Conservation (phyloP, 2,113 vertebrate genomes). For the Neopipo cinnamomea region DNA sequence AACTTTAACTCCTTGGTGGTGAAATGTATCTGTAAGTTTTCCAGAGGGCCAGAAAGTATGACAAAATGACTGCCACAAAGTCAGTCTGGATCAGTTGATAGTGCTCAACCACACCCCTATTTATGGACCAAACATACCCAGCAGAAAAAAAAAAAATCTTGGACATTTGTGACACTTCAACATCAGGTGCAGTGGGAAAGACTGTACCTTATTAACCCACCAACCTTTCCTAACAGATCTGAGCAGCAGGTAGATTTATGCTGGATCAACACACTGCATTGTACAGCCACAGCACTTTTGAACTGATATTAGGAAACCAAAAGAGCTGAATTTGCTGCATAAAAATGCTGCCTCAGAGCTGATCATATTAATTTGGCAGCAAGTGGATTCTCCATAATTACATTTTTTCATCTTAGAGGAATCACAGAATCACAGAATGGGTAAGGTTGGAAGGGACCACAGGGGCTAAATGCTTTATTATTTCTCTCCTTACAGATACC, state of each 20-base stretch:
- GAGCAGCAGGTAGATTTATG: neutral
- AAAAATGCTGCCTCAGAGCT: neutral
- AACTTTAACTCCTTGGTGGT: neutral
- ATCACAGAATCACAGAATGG: neutral
- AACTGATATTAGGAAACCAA: neutral
- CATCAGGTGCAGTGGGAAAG: neutral
- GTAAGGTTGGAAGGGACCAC: neutral
- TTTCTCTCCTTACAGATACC: neutral
- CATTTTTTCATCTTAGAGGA: neutral
- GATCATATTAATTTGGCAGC: neutral
- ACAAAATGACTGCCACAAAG: neutral
- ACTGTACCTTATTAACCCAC: rapidly evolving
- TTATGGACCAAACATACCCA: neutral
- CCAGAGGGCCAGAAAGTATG: neutral
- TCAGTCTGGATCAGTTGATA: neutral
- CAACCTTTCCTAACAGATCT: neutral
- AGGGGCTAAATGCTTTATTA: neutral
- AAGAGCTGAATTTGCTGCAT: neutral
- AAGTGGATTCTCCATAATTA: neutral
- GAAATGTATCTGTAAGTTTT: neutral
- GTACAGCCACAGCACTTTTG: neutral
- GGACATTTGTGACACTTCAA: neutral
- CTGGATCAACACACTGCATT: neutral
- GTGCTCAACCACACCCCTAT: neutral
- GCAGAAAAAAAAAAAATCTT: neutral